phyloP scores from a whole-genome alignment of 2,888 invertebrate species.

The Andrena flavipes region DNA sequence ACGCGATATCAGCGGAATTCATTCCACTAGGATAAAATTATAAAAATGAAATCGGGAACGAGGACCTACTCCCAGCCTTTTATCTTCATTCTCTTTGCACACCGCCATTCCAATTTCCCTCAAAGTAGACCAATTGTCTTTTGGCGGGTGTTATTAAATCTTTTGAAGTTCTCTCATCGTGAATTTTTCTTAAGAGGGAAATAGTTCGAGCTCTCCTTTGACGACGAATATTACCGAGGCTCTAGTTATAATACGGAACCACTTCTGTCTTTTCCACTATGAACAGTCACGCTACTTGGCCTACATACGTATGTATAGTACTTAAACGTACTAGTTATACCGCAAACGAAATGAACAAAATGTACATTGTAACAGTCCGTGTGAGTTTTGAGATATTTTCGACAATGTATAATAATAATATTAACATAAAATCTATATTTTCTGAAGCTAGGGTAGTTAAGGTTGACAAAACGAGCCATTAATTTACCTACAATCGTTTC shows the following conservation, averaged over 20 bases:
- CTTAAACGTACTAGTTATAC: too few species aligned
- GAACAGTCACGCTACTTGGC: not conserved
- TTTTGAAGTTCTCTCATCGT: conserved; percentile 72
- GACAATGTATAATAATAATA: too few species aligned
- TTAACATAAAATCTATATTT: too few species aligned
- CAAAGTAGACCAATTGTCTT: conserved; percentile 75
- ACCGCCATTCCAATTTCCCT: conserved; percentile 39
- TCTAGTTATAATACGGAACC: conserved; percentile 8
- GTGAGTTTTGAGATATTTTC: too few species aligned
- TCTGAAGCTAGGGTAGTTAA: too few species aligned
- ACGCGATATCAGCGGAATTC: conserved; percentile 21
- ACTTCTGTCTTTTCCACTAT: not conserved
- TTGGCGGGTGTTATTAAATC: conserved; percentile 80
- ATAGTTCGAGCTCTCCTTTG: conserved; percentile 24
- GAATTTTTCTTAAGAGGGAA: conserved; percentile 55
- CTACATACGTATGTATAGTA: not conserved
- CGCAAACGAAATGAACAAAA: too few species aligned
- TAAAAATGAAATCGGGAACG: conserved; percentile 29
- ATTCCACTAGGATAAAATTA: conserved; percentile 9
- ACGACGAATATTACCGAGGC: conserved; percentile 14
- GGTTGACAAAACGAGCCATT: too few species aligned
- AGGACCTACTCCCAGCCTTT: conserved; percentile 5
- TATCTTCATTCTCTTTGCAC: conserved; percentile 45
- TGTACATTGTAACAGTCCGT: too few species aligned
- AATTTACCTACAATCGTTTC: too few species aligned